A percentile compares a stretch with the other conserved stretches of the same genome.
These are phyloP conservation scores for Cheilosia vulpina DNA, from an alignment of 2,888 invertebrate genomes.

Conservation along the genomic window DNA sequence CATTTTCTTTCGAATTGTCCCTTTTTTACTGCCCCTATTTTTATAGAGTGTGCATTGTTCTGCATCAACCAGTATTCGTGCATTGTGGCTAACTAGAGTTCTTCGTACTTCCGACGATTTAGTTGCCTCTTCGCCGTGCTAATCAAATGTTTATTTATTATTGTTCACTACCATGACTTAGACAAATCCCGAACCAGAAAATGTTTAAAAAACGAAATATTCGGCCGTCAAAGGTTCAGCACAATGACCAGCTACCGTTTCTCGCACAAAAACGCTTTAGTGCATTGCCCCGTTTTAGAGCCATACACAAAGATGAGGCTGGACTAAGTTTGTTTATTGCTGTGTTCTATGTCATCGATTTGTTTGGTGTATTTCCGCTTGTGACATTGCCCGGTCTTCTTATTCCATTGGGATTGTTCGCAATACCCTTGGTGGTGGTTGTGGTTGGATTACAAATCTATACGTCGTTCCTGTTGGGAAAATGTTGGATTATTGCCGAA, in stretches of 20 bases:
- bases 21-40: conserved; percentile 5
- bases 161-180: conserved; percentile 43
- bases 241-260: conserved; percentile 81
- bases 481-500: conserved; percentile 92
- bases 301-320: conserved; percentile 77
- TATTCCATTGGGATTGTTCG: conserved; percentile 90
- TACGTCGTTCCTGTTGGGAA: conserved; percentile 91
- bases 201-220: conserved; percentile 61
- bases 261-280: conserved; percentile 80
- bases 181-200: conserved; percentile 5
- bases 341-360: conserved; percentile 90
- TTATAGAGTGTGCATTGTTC: conserved; percentile 4
- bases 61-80: conserved; percentile 27
- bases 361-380: conserved; percentile 93
- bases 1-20: conserved; percentile 30
- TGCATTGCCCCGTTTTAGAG: conserved; percentile 81
- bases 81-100: conserved; percentile 45
- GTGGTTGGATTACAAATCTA: conserved; percentile 91
- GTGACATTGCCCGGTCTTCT: conserved; percentile 90
- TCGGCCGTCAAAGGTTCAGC: conserved; percentile 43
- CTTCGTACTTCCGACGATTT: conserved; percentile 42
- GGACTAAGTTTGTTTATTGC: conserved; percentile 88
- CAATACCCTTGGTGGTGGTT: conserved; percentile 87
- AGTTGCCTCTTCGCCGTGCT: conserved; percentile 47
- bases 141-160: conserved; percentile 39